Percentiles rank a stretch among this genome's conserved stretches.
These are phyloP conservation scores for Dasypus novemcinctus DNA, from an alignment of 2,113 vertebrate genomes.

Conservation along the genomic window DNA sequence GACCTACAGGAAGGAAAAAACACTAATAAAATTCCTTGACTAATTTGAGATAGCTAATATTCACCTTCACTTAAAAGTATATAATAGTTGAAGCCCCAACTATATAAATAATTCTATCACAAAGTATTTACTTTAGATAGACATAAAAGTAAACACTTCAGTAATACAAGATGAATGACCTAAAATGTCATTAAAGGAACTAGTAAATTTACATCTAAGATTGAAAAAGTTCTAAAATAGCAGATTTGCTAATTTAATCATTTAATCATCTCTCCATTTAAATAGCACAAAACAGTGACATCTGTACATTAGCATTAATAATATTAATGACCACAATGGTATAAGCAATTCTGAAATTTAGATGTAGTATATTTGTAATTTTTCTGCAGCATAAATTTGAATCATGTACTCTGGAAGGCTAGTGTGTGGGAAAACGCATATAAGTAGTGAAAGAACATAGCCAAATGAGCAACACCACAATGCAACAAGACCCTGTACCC, in stretches of 20 bases:
- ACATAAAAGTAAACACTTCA: slow-evolving; percentile 21
- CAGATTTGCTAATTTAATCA: slow-evolving; percentile 3
- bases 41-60: slow-evolving; percentile 29
- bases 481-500: background rate
- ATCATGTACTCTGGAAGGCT: background rate
- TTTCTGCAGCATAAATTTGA: slow-evolving; percentile 30
- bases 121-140: slow-evolving; percentile 44
- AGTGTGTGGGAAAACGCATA: background rate
- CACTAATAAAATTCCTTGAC: slow-evolving; percentile 39
- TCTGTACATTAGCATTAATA: background rate
- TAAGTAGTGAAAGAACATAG: background rate
- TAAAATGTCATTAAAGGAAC: background rate
- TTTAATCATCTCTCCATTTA: slow-evolving; percentile 31
- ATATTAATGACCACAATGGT: background rate
- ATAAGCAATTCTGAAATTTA: slow-evolving; percentile 18
- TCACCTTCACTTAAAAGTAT: slow-evolving; percentile 34
- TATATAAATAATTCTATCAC: background rate
- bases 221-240: background rate
- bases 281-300: background rate
- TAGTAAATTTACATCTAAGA: slow-evolving; percentile 43
- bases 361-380: background rate
- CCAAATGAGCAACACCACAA: background rate
- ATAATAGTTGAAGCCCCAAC: background rate
- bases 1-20: slow-evolving; percentile 79
- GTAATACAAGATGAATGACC: background rate